Conservation (phyloP, 64 coral and sea anemone species). For the Stichodactyla helianthus region DNA sequence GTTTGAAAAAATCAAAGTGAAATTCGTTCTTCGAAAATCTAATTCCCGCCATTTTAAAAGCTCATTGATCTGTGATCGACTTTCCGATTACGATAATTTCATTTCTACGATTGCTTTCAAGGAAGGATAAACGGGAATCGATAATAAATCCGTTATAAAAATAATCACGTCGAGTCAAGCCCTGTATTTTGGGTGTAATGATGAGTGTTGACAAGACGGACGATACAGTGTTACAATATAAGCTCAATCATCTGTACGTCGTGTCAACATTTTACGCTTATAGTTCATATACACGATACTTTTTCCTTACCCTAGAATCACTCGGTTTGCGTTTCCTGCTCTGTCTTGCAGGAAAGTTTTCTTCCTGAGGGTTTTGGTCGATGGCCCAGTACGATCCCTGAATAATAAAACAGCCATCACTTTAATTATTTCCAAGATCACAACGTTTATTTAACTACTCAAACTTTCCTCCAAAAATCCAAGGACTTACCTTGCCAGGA, state of each 20-base stretch:
- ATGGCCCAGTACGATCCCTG: conserved; percentile 99
- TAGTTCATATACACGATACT: background rate
- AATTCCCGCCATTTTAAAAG: background rate
- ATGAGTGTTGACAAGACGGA: background rate
- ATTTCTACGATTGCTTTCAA: background rate
- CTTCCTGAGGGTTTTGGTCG: conserved; percentile 93
- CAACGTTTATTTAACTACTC: background rate
- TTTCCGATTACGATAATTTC: background rate
- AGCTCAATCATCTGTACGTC: background rate
- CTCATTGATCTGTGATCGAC: background rate
- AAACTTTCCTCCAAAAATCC: background rate
- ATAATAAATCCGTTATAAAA: background rate
- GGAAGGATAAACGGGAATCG: background rate
- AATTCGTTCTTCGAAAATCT: background rate
- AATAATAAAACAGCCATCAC: conserved; percentile 21
- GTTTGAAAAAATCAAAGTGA: background rate
- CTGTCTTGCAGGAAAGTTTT: conserved; percentile 60
- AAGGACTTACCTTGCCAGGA: conserved; percentile 80
- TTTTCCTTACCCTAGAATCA: conserved; percentile 68
- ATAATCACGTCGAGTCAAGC: background rate
- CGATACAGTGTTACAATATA: background rate
- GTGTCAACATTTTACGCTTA: too few relatives aligned
- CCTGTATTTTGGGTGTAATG: background rate
- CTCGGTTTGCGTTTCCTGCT: conserved; percentile 83
- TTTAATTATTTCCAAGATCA: background rate